Base-by-base conservation (phyloP, 2,888 invertebrate species). In the Apoderus coryli region DNA sequence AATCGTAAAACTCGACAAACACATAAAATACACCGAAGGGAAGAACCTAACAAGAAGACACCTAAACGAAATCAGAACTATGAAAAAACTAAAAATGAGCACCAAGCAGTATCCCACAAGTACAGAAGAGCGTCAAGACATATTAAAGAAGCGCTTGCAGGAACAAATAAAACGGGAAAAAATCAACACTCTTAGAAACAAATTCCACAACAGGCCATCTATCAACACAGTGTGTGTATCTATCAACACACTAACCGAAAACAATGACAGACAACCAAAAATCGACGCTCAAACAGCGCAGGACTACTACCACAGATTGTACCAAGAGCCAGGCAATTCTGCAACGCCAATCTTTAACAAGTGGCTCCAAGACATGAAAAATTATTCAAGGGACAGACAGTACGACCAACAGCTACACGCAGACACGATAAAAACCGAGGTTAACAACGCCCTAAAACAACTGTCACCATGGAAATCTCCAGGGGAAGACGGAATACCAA, bases 401-500 rank as follows among this genome's bases (percentile, higher is more conserved):
- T 27, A 24, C 4, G 24, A 30, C 2, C 16, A 29, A 2, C 33
- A 41, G 31, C 16, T 33, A n/a, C 11, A 32, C 6, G 24, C 22
- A 10, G 27, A 24, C 16, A 12, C 29, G 4, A 30, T 34, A n/a
- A 27, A 31, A 14, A 15, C 10, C 6, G 10, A 13, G 10, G 24
- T 37, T 6, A n/a, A 19, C 2, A 22, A 25, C 3, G 14, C 11
- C n/a, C 11, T 36, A 7, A 14, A 13, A 7, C 25, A 19, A 7
- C 22, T 26, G n/a, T 22, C 29, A 9, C 33, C 36, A 1, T 34
- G 36, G 33, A 36, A 33, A 7, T 34, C 39, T 10, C 30, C 39
- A 4, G 39, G 39, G n/a, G 39, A 38, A 6, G 38, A 38, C 31
- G 16, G 29, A 19, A 40, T 38, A 14, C 39, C 41, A n/a, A 29